Conservation (phyloP, 2,888 invertebrate species). For the Acrocyrtus sp. region DNA sequence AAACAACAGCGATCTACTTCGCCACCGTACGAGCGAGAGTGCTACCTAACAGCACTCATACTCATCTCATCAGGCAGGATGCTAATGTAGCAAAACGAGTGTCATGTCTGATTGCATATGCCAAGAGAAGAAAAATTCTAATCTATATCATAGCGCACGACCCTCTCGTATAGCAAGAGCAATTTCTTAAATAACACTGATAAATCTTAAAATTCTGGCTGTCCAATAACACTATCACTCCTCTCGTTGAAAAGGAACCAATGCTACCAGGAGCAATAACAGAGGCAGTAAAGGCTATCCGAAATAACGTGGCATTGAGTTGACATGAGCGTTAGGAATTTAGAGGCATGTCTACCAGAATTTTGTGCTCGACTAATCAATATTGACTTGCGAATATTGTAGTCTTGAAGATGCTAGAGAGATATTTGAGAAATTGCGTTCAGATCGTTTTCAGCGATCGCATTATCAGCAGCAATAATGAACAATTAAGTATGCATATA, state of each 20-base stretch:
- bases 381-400: too few relatives aligned
- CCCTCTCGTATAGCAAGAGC: background rate
- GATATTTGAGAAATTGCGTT: too few relatives aligned
- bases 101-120: conserved; percentile 31
- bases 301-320: background rate
- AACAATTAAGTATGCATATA: background rate
- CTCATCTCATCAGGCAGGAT: too few relatives aligned
- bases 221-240: background rate
- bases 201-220: background rate
- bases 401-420: too few relatives aligned
- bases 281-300: background rate
- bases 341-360: too few relatives aligned
- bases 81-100: conserved; percentile 36
- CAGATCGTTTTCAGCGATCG: too few relatives aligned
- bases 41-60: too few relatives aligned
- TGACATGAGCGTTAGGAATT: background rate
- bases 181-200: background rate
- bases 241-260: background rate
- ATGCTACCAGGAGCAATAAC: background rate
- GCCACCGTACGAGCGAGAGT: too few relatives aligned
- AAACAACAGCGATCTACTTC: too few relatives aligned
- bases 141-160: background rate
- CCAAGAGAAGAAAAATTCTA: conserved; percentile 7
- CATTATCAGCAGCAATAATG: background rate
- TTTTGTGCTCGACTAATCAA: too few relatives aligned